These are phyloP conservation scores for Anthonomus grandis DNA, from an alignment of 1,140 invertebrate genomes.

Conservation along the genomic window DNA sequence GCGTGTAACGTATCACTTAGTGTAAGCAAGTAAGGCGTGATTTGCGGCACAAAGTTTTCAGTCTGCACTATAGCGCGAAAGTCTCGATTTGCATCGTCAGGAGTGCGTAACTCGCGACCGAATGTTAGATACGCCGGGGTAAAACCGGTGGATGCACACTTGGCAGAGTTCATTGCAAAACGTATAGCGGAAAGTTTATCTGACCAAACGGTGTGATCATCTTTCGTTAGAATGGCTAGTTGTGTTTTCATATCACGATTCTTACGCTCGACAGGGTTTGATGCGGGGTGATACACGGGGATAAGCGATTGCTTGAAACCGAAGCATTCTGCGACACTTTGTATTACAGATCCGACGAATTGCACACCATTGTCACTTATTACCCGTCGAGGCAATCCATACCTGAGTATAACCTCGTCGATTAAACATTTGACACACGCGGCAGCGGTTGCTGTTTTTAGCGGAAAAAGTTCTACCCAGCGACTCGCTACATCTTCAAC, in stretches of 20 bases:
- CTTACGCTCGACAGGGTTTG: slow-evolving; percentile 39
- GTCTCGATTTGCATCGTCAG: slow-evolving; percentile 15
- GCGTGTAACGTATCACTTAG: slow-evolving; percentile 22
- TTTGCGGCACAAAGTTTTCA: slow-evolving; percentile 21
- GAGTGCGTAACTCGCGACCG: slow-evolving; percentile 19
- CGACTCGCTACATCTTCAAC: slow-evolving; percentile 29
- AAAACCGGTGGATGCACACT: slow-evolving; percentile 7
- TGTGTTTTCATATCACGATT: slow-evolving; percentile 35
- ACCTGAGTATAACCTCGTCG: slow-evolving; percentile 31
- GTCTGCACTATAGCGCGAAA: slow-evolving; percentile 5
- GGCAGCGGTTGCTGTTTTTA: slow-evolving; percentile 24
- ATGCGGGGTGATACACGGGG: slow-evolving; percentile 38
- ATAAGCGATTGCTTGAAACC: slow-evolving; percentile 42
- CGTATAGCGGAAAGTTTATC: slow-evolving; percentile 43
- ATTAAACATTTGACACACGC: slow-evolving; percentile 26
- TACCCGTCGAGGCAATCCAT: slow-evolving; percentile 15
- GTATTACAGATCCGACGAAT: slow-evolving; percentile 38
- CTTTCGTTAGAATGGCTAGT: neutral
- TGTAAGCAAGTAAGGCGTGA: slow-evolving; percentile 31
- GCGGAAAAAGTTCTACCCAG: slow-evolving; percentile 32
- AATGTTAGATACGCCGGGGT: slow-evolving; percentile 23
- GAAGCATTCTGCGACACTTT: slow-evolving; percentile 38
- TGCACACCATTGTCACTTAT: slow-evolving; percentile 17
- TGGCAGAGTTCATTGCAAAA: slow-evolving; percentile 50
- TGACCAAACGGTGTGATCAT: slow-evolving; percentile 22